Evolutionary conservation across 2,797 vertebrate species (phyloP).

Genomic region (Betta splendens): DNA sequence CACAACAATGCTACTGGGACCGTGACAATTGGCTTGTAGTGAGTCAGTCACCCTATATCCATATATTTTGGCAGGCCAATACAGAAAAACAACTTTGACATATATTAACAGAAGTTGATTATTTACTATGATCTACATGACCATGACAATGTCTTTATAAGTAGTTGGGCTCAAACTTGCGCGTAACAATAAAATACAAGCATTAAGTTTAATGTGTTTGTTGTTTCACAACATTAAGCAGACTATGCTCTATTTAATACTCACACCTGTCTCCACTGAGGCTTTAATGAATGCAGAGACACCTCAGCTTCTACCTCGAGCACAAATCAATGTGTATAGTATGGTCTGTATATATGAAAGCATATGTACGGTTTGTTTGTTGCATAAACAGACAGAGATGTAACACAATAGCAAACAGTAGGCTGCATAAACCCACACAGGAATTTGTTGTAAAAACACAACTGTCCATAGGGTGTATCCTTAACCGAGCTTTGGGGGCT

Average conservation of each 20-base stretch:
- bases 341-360: neutral
- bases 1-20: no score
- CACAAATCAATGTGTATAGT: neutral
- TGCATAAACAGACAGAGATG: no score
- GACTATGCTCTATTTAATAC: constrained; percentile 59
- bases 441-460: constrained; percentile 1
- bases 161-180: constrained; percentile 30
- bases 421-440: neutral
- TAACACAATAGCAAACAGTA: neutral
- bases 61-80: no score
- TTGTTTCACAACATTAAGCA: constrained; percentile 53
- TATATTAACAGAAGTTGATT: neutral
- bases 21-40: no score
- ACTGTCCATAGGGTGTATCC: constrained; percentile 19
- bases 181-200: constrained; percentile 52
- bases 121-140: neutral
- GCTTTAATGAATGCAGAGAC: constrained; percentile 18
- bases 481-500: constrained; percentile 37
- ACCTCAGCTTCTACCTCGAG: constrained; percentile 9
- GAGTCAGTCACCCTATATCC: no score
- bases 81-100: no score
- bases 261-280: constrained; percentile 62
- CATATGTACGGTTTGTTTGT: no score
- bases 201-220: constrained; percentile 46
- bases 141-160: neutral